phyloP scores from a whole-genome alignment of 2,113 vertebrate species.

The Raja brachyura region DNA sequence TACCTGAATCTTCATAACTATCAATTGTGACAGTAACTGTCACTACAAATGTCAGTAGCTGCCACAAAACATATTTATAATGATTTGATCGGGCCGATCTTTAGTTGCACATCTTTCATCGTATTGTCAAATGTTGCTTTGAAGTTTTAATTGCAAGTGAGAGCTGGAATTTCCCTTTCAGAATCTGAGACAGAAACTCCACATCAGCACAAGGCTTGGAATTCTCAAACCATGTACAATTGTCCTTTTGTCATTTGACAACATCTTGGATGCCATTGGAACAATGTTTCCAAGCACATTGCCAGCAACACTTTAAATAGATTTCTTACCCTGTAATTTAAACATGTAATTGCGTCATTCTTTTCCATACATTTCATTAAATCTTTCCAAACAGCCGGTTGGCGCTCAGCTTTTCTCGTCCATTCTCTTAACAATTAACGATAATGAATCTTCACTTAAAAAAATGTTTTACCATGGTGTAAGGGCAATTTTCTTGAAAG shows the following conservation, averaged over 20 bases:
- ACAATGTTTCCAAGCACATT: constrained; percentile 23
- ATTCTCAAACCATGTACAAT: neutral
- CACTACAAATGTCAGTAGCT: neutral
- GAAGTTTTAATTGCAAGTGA: neutral
- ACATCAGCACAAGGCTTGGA: neutral
- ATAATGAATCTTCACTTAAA: no score
- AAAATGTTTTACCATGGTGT: neutral
- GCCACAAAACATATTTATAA: neutral
- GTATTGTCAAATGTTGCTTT: neutral
- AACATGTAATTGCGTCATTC: neutral
- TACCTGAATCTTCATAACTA: neutral
- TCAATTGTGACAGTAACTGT: neutral
- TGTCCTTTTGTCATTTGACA: constrained; percentile 27
- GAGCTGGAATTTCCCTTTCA: neutral
- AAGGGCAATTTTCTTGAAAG: neutral
- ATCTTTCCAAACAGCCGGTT: neutral
- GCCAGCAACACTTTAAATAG: constrained; percentile 23
- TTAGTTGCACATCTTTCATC: neutral
- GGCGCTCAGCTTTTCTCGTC: no score
- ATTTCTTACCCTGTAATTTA: neutral
- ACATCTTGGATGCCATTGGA: neutral
- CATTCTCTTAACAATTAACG: neutral
- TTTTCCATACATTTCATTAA: neutral
- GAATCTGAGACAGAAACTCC: neutral
- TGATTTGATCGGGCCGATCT: neutral